Percentiles rank a stretch among this genome's conserved stretches.
These are phyloP conservation scores for Ailurus styani DNA, from an alignment of 2,113 vertebrate genomes.

Conservation along the genomic window DNA sequence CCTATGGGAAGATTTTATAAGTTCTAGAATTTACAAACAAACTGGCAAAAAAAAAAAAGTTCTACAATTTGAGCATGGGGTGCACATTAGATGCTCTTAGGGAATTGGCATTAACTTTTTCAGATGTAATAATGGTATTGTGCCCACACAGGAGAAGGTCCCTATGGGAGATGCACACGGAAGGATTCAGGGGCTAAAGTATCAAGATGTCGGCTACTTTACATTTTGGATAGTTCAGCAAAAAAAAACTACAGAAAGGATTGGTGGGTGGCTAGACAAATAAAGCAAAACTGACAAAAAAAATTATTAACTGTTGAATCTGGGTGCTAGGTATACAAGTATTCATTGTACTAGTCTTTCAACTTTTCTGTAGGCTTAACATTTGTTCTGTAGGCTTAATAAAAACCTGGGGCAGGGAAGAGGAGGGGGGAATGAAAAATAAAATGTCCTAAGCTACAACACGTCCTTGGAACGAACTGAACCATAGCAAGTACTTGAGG, in stretches of 20 bases:
- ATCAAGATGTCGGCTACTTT: not conserved
- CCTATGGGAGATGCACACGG: not conserved
- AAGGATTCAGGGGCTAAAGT: not conserved
- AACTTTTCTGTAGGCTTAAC: not conserved
- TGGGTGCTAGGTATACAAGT: not conserved
- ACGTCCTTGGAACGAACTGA: not conserved
- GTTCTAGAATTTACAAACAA: not conserved
- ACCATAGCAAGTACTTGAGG: not conserved
- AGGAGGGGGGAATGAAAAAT: not conserved
- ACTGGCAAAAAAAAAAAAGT: not conserved
- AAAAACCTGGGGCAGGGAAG: not conserved
- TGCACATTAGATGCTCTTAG: not conserved
- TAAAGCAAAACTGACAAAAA: not conserved
- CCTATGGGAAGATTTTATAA: not conserved
- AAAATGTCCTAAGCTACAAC: not conserved
- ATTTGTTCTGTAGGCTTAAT: not conserved
- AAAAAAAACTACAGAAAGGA: not conserved
- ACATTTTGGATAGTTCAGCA: not conserved
- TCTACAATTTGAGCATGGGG: not conserved
- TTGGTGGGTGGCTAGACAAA: not conserved
- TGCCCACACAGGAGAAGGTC: not conserved
- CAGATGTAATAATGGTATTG: not conserved
- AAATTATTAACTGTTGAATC: not conserved
- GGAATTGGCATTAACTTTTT: not conserved
- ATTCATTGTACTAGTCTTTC: not conserved